A percentile compares a stretch with the other conserved stretches of the same genome.
Evolutionary conservation across 2,113 vertebrate genomes (phyloP).

Genomic region (Miniopterus natalensis): DNA sequence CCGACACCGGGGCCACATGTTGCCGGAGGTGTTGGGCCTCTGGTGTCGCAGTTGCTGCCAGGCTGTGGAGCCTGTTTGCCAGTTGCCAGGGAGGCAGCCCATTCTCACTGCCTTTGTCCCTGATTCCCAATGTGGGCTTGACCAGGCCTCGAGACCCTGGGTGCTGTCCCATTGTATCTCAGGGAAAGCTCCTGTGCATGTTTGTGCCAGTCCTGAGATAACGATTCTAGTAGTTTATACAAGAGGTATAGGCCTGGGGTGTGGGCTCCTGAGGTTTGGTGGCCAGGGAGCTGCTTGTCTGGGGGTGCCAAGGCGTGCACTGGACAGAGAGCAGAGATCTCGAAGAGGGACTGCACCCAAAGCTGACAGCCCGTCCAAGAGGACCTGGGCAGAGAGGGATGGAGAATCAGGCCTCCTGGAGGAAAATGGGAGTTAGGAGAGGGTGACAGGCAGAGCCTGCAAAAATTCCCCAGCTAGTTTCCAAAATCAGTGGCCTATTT

Average conservation of each 20-base stretch:
- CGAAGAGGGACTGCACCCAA: not conserved
- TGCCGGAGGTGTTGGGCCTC: accelerated
- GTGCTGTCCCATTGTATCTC: not conserved
- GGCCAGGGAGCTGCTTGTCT: not conserved
- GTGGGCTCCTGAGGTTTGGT: not conserved
- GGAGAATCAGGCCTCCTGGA: not conserved
- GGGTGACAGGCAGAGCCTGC: not conserved
- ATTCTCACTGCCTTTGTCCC: not conserved
- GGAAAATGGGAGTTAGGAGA: not conserved
- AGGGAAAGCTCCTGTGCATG: not conserved
- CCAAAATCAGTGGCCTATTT: not conserved
- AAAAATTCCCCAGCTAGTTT: not conserved
- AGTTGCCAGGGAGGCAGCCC: not conserved
- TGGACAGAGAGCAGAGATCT: no score
- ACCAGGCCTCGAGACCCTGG: not conserved
- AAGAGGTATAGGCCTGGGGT: not conserved
- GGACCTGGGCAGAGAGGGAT: not conserved
- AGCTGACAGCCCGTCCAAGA: not conserved
- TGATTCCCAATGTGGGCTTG: accelerated
- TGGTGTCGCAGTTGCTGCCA: not conserved
- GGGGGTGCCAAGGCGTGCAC: accelerated
- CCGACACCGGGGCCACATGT: accelerated
- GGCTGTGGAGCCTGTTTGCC: not conserved
- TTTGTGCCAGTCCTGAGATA: not conserved
- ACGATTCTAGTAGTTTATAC: not conserved